phyloP scores from a whole-genome alignment of 2,888 invertebrate species.

The Drosophila subsilvestris region DNA sequence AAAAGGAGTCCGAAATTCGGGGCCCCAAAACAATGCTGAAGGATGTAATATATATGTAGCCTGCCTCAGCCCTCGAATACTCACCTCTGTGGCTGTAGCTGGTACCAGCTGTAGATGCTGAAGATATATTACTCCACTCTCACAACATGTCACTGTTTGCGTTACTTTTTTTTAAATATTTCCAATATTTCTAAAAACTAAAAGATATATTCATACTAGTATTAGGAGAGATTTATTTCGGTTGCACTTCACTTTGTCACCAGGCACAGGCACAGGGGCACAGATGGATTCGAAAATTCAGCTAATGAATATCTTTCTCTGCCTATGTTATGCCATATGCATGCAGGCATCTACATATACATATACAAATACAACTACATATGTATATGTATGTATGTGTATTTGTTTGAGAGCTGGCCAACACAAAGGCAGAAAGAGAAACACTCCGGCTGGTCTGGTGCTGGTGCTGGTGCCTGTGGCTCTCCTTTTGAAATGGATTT shows the following conservation, averaged over 20 bases:
- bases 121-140: constrained; percentile 24
- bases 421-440: constrained; percentile 12
- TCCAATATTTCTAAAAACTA: constrained; percentile 21
- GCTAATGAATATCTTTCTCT: constrained; percentile 31
- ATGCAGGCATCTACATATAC: constrained; percentile 1
- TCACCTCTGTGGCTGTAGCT: constrained; percentile 56
- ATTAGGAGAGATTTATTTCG: constrained; percentile 7
- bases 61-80: constrained; percentile 9
- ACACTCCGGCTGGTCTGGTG: background rate
- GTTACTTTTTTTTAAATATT: constrained; percentile 19
- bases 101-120: constrained; percentile 35
- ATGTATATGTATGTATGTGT: no score
- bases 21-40: constrained; percentile 27
- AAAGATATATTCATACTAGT: constrained; percentile 26
- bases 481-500: constrained; percentile 18
- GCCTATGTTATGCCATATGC: constrained; percentile 44
- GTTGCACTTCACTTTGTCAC: constrained; percentile 30
- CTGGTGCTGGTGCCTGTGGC: background rate
- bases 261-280: constrained; percentile 9
- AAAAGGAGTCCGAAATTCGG: constrained; percentile 7
- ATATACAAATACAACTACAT: background rate
- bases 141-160: constrained; percentile 59
- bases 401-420: constrained; percentile 17
- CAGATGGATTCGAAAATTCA: background rate
- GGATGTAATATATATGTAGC: constrained; percentile 5